Base-by-base conservation (phyloP, 35 echinoderm and acorn worm species). In the Ptychodera flava region DNA sequence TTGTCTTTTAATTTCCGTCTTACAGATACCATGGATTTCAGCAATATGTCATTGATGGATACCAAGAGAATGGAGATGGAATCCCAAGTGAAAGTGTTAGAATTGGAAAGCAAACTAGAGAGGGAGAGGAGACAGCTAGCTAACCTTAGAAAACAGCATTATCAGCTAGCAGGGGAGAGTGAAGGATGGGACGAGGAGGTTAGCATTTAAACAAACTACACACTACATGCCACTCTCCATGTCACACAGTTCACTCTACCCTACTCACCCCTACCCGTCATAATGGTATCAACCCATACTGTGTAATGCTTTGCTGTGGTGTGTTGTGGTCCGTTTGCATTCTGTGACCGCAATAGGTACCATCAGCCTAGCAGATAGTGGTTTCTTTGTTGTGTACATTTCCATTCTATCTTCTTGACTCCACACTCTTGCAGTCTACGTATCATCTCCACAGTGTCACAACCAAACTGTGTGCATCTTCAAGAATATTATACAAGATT, bases 1-100 rank as follows among this genome's bases (percentile, higher is more conserved):
- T n/a, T n/a, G n/a, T n/a, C n/a, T n/a, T n/a, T n/a, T n/a, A n/a
- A n/a, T n/a, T n/a, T 33, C 81, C 84, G 36, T 53, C 0, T 85
- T 78, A 29, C 77, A 97, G 94, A 93, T 32, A 78, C 86, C 1
- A 80, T 85, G 31, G 95, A 97, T 36, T 97, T 97, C 35, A 93
- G 91, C 0, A 97, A 97, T 28, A 87, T 97, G 45, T 91, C 82
- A 34, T 31, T 97, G 64, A 97, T 91, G 14, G 91, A 97, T 80
- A 97, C 95, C 75, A 97, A 97, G 81, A 90, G 91, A 30, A 82
- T 89, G 38, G 95, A 97, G 84, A 97, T 97, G 95, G 89, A 97
- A 31, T 83, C 89, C 6, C 92, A 97, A 79, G 91, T 97, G 0
- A 76, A 36, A 53, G 95, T 97, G 15, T 35, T 97, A 0, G 95